phyloP scores from a whole-genome alignment of 2,797 vertebrate species.

The Diplodus sargus region DNA sequence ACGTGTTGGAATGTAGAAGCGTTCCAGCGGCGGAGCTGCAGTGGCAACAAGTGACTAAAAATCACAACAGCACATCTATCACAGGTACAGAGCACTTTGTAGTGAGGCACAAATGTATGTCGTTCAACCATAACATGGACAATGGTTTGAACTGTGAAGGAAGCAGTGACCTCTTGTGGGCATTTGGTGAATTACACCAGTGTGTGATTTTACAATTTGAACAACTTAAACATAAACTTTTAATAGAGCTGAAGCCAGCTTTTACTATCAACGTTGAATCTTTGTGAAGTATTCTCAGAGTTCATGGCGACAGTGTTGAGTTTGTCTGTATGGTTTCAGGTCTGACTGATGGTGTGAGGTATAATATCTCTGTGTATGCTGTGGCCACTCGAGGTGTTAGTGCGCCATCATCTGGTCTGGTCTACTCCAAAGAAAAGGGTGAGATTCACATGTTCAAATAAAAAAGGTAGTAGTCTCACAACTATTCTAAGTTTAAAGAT shows the following conservation, averaged over 20 bases:
- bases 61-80: conserved; percentile 70
- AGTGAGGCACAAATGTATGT: not conserved
- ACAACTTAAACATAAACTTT: not conserved
- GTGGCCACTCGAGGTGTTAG: conserved; percentile 83
- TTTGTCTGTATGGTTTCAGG: conserved; percentile 70
- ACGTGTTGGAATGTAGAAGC: conserved; percentile 84
- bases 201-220: not conserved
- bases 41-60: conserved; percentile 80
- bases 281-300: not conserved
- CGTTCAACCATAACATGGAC: too few relatives aligned
- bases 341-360: conserved; percentile 73
- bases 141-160: not conserved
- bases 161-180: conserved; percentile 62
- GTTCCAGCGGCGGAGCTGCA: conserved; percentile 31
- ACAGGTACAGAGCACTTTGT: conserved; percentile 73
- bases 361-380: conserved; percentile 80
- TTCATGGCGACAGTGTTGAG: not conserved
- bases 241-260: not conserved
- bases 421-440: conserved; percentile 83
- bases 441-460: conserved; percentile 50
- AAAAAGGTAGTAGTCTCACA: not conserved
- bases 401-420: conserved; percentile 62
- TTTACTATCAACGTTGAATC: not conserved
- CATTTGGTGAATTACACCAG: conserved; percentile 1
- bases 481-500: not conserved